phyloP scores from a whole-genome alignment of 1,140 invertebrate genomes.

The Drosophila navojoa region DNA sequence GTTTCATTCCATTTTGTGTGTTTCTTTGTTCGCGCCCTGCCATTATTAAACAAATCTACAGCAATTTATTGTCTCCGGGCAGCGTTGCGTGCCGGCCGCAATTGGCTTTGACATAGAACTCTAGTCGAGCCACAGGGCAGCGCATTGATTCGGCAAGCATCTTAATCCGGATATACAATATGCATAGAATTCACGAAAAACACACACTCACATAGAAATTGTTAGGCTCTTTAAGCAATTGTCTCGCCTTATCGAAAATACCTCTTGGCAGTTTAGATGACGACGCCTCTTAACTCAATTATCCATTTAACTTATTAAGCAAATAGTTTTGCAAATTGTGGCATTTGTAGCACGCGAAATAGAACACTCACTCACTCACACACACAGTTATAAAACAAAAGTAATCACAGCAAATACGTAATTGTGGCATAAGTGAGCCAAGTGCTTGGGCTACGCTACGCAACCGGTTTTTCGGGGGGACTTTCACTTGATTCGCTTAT shows the following conservation, averaged over 20 bases:
- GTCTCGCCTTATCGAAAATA: slow-evolving; percentile 36
- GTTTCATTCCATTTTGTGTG: background rate
- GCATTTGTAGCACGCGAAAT: slow-evolving; percentile 64
- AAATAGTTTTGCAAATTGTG: slow-evolving; percentile 70
- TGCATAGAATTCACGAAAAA: slow-evolving; percentile 3
- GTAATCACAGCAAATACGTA: slow-evolving; percentile 65
- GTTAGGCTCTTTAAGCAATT: slow-evolving; percentile 2
- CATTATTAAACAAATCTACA: slow-evolving; percentile 55
- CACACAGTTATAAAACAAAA: background rate
- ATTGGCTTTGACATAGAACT: slow-evolving; percentile 73
- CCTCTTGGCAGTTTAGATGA: slow-evolving; percentile 18
- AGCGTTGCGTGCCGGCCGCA: slow-evolving; percentile 57
- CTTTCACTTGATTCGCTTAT: slow-evolving; percentile 47
- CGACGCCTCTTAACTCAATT: slow-evolving; percentile 78
- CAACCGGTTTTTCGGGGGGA: slow-evolving; percentile 44
- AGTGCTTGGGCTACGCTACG: background rate
- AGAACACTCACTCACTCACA: slow-evolving; percentile 22
- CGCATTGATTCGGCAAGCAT: slow-evolving; percentile 29
- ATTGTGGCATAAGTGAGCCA: slow-evolving; percentile 46
- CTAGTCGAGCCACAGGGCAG: slow-evolving; percentile 32
- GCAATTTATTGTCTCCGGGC: slow-evolving; percentile 43
- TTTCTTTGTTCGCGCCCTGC: slow-evolving; percentile 51
- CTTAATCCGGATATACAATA: slow-evolving; percentile 64
- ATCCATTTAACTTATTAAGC: slow-evolving; percentile 79
- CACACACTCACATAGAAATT: background rate